These are phyloP conservation scores for Eilema sororculum DNA, from an alignment of 2,888 invertebrate genomes.

Conservation along the genomic window DNA sequence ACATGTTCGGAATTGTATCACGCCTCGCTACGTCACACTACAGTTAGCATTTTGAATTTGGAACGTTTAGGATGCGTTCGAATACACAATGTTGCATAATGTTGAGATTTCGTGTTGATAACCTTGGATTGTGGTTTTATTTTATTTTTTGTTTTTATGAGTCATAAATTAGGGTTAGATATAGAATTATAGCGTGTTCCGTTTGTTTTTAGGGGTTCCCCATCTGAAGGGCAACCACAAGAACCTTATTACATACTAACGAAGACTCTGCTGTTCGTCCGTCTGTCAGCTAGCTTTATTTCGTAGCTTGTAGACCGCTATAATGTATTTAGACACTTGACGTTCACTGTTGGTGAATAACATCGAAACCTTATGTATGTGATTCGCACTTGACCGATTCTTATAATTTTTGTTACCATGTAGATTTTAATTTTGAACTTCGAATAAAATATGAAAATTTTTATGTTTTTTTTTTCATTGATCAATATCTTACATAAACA, in stretches of 20 bases:
- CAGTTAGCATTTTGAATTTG: slow-evolving; percentile 53
- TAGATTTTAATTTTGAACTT: background rate
- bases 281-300: background rate
- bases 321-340: no score
- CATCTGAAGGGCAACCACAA: no score
- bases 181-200: background rate
- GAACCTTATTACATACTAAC: no score
- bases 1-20: slow-evolving; percentile 59
- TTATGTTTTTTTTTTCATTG: no score
- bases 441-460: no score
- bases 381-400: background rate
- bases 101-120: slow-evolving; percentile 17
- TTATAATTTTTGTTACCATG: no score
- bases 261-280: no score
- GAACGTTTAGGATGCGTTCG: slow-evolving; percentile 41
- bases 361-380: no score
- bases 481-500: background rate
- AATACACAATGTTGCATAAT: slow-evolving; percentile 36
- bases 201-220: background rate
- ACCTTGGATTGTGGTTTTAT: slow-evolving; percentile 5
- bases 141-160: background rate
- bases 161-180: background rate
- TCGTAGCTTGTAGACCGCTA: background rate
- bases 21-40: slow-evolving; percentile 67
- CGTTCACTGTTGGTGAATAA: no score